phyloP scores from a whole-genome alignment of 2,888 invertebrate species.

The Ariolimax columbianus region DNA sequence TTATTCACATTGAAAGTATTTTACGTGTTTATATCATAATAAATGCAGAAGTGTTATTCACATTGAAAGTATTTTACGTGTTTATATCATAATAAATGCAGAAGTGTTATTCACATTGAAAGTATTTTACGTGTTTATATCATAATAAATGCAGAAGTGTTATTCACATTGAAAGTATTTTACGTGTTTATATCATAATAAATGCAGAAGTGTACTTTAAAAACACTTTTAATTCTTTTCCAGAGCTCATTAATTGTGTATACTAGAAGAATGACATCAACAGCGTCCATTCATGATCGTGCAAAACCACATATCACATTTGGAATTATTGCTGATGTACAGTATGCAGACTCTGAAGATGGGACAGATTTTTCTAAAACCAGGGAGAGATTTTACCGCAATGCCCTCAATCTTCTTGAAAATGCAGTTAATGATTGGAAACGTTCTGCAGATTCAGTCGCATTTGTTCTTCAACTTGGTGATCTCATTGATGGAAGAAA shows the following conservation, averaged over 20 bases:
- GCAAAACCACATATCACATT: constrained; percentile 63
- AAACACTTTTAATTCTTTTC: background rate
- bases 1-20: too few relatives aligned
- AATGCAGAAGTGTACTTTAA: too few relatives aligned
- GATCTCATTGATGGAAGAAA: constrained; percentile 78
- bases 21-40: too few relatives aligned
- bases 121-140: too few relatives aligned
- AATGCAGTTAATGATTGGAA: constrained; percentile 74
- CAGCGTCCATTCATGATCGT: background rate
- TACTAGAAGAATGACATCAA: constrained; percentile 15
- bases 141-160: too few relatives aligned
- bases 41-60: too few relatives aligned
- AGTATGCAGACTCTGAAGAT: constrained; percentile 78
- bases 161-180: too few relatives aligned
- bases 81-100: too few relatives aligned
- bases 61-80: too few relatives aligned
- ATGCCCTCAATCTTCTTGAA: constrained; percentile 70
- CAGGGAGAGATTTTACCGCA: constrained; percentile 75
- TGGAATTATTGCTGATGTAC: constrained; percentile 78
- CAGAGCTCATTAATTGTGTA: constrained; percentile 6
- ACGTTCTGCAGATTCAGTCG: constrained; percentile 52
- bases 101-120: too few relatives aligned
- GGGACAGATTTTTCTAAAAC: constrained; percentile 73
- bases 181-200: too few relatives aligned
- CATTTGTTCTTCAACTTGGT: constrained; percentile 78